A percentile compares a stretch with the other conserved stretches of the same genome.
These are phyloP conservation scores for Ciconia maguari DNA, from an alignment of 2,113 vertebrate species.

Conservation along the genomic window DNA sequence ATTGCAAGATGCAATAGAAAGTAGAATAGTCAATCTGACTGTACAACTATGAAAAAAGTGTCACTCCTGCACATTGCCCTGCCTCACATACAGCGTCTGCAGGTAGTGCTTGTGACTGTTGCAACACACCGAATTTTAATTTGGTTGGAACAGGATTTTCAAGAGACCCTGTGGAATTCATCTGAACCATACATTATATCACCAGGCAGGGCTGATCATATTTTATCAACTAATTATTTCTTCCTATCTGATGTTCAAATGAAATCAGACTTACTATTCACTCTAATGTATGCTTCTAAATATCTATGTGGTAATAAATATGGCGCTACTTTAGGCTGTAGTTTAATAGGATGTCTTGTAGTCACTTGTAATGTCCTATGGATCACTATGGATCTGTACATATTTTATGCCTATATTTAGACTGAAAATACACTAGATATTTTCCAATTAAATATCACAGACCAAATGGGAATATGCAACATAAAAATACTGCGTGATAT, in stretches of 20 bases:
- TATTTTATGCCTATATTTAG: neutral
- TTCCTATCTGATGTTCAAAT: neutral
- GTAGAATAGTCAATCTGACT: neutral
- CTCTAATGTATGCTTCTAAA: neutral
- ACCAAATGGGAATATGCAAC: neutral
- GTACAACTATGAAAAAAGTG: neutral
- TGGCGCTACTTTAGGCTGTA: neutral
- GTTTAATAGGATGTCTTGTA: neutral
- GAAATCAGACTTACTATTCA: neutral
- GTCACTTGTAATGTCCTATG: neutral
- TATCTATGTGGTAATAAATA: neutral
- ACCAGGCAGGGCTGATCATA: neutral
- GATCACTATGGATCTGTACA: neutral
- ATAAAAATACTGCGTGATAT: neutral
- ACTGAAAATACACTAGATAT: neutral
- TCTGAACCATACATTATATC: neutral
- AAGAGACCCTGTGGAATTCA: neutral
- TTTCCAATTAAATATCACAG: neutral
- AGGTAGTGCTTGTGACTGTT: neutral
- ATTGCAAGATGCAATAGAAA: neutral
- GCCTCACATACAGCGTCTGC: neutral
- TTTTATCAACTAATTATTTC: neutral
- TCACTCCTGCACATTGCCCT: neutral
- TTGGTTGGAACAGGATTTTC: neutral
- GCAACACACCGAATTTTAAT: neutral